These are phyloP conservation scores for Lasaia peninsularis DNA, from an alignment of 1,140 invertebrate genomes.

Conservation along the genomic window DNA sequence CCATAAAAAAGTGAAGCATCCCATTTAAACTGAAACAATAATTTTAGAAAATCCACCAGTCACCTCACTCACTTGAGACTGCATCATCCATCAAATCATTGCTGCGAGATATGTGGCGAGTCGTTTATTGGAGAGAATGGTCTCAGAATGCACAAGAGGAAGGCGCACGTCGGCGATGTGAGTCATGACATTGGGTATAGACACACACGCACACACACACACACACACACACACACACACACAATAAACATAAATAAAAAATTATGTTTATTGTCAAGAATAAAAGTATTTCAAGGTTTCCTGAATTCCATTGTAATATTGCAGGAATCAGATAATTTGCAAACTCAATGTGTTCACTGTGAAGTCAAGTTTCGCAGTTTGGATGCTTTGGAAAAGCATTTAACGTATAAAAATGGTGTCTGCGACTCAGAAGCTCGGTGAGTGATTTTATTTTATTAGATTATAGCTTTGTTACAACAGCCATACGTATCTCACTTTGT, in stretches of 20 bases:
- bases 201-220: too few species aligned
- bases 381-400: slow-evolving; percentile 33
- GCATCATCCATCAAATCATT: slow-evolving; percentile 35
- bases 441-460: neutral
- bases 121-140: slow-evolving; percentile 39
- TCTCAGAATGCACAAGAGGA: slow-evolving; percentile 38
- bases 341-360: slow-evolving; percentile 26
- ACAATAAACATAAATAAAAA: too few species aligned
- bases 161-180: slow-evolving; percentile 25
- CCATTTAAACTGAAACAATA: too few species aligned
- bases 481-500: too few species aligned
- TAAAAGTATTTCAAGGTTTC: slow-evolving; percentile 8
- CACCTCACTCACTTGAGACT: slow-evolving; percentile 39
- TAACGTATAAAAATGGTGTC: slow-evolving; percentile 8
- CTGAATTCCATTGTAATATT: neutral
- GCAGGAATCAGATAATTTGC: too few species aligned
- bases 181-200: too few species aligned
- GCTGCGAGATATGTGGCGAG: slow-evolving; percentile 44
- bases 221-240: too few species aligned
- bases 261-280: too few species aligned
- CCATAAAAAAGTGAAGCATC: too few species aligned
- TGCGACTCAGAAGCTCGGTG: slow-evolving; percentile 22
- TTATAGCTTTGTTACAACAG: too few species aligned
- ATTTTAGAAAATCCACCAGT: slow-evolving; percentile 35
- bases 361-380: slow-evolving; percentile 24